Percentiles rank a stretch among this genome's conserved stretches.
Conservation (phyloP, 2,888 invertebrate species). For the Apamea anceps region DNA sequence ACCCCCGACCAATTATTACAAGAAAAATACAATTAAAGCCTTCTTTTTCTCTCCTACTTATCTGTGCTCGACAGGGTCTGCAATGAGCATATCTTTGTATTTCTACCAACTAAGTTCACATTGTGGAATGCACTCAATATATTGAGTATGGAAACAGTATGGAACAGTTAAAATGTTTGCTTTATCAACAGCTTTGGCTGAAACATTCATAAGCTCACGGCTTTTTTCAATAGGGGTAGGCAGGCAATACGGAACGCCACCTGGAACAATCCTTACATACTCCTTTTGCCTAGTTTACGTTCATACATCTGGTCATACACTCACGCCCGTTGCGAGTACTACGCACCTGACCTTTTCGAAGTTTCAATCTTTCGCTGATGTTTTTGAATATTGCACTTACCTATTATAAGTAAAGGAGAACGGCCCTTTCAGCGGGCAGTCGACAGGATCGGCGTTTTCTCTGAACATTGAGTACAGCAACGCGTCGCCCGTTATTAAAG, state of each 20-base stretch:
- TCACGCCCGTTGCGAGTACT: neutral
- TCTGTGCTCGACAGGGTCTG: neutral
- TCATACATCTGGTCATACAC: neutral
- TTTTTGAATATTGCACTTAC: conserved; percentile 69
- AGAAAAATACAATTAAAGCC: neutral
- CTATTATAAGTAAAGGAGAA: conserved; percentile 98
- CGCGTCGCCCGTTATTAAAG: conserved; percentile 97
- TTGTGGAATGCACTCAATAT: neutral
- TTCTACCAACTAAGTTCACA: neutral
- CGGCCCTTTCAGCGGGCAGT: conserved; percentile 96
- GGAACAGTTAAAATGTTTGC: neutral
- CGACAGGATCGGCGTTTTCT: conserved; percentile 96
- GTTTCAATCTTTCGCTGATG: neutral
- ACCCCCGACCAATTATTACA: no score
- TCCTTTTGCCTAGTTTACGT: neutral
- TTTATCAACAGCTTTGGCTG: neutral
- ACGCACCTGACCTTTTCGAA: neutral
- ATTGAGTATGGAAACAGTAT: neutral
- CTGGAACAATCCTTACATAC: neutral
- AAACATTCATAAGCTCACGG: no score
- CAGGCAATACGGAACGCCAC: neutral
- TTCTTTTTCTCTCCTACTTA: neutral
- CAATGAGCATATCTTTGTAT: neutral
- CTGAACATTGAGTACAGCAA: conserved; percentile 97
- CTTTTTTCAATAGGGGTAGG: neutral